Evolutionary conservation across 2,113 vertebrate species (phyloP).

Genomic region (Platichthys flesus): DNA sequence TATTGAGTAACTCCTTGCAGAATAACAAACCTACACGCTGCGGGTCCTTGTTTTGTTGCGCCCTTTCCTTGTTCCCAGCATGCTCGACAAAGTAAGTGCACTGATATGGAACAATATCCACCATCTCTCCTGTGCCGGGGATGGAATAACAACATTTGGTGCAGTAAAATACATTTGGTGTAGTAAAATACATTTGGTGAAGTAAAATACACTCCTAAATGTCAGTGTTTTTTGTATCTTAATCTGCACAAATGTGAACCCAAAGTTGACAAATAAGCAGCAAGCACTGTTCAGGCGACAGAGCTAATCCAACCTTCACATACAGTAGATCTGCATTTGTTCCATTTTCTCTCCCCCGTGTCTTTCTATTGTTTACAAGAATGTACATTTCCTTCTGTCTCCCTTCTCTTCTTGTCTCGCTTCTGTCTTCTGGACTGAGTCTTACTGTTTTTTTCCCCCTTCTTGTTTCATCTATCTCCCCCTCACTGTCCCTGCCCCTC

Average conservation of each 20-base stretch:
- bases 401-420: not conserved
- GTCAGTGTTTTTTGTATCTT: too few relatives aligned
- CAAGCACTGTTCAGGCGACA: not conserved
- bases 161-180: not conserved
- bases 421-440: not conserved
- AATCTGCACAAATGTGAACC: too few relatives aligned
- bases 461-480: not conserved
- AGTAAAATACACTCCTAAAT: too few relatives aligned
- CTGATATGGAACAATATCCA: constrained; percentile 11
- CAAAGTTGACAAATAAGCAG: not conserved
- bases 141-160: not conserved
- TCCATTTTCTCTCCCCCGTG: too few relatives aligned
- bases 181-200: too few relatives aligned
- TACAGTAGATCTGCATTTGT: too few relatives aligned
- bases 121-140: not conserved
- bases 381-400: not conserved
- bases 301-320: not conserved
- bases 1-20: constrained; percentile 41
- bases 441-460: not conserved
- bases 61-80: constrained; percentile 6
- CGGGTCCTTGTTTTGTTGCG: constrained; percentile 22
- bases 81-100: constrained; percentile 12
- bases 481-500: not conserved
- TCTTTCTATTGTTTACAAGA: constrained; percentile 17
- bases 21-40: constrained; percentile 41